Evolutionary conservation across 2,888 invertebrate species (phyloP).

Genomic region (Lasius platythorax): DNA sequence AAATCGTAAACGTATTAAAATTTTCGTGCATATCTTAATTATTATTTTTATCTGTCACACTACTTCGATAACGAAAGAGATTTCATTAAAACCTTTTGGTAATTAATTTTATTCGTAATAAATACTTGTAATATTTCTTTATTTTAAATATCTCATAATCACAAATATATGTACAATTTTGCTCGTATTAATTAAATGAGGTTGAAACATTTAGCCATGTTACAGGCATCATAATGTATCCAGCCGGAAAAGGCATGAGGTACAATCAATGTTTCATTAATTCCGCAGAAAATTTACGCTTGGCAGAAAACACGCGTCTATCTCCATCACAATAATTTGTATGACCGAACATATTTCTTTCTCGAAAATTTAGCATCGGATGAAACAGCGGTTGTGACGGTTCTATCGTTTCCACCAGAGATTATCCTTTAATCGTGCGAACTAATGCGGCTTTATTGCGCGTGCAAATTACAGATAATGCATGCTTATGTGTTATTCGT

Average conservation of each 20-base stretch:
- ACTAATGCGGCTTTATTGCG: conserved; percentile 41
- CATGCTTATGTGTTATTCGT: conserved; percentile 4
- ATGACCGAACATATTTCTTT: neutral
- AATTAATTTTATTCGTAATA: conserved; percentile 2
- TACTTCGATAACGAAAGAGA: neutral
- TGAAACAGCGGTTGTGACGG: neutral
- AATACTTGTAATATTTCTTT: neutral
- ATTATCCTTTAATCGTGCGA: conserved; percentile 48
- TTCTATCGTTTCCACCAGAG: conserved; percentile 5
- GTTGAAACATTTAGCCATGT: neutral
- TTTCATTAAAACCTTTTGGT: neutral
- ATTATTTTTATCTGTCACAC: neutral
- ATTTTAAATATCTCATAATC: neutral
- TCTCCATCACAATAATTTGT: conserved; percentile 17
- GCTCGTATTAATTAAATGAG: neutral
- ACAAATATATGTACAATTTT: conserved; percentile 3
- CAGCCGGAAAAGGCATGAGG: neutral
- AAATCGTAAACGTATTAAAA: neutral
- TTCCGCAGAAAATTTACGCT: conserved; percentile 17
- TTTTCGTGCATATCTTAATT: neutral
- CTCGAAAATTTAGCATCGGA: conserved; percentile 10
- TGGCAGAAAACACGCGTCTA: neutral
- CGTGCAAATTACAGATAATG: conserved; percentile 60
- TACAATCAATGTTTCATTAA: conserved; percentile 14
- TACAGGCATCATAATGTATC: neutral